Evolutionary conservation across 2,113 vertebrate species (phyloP).

Genomic region (Struthio camelus): DNA sequence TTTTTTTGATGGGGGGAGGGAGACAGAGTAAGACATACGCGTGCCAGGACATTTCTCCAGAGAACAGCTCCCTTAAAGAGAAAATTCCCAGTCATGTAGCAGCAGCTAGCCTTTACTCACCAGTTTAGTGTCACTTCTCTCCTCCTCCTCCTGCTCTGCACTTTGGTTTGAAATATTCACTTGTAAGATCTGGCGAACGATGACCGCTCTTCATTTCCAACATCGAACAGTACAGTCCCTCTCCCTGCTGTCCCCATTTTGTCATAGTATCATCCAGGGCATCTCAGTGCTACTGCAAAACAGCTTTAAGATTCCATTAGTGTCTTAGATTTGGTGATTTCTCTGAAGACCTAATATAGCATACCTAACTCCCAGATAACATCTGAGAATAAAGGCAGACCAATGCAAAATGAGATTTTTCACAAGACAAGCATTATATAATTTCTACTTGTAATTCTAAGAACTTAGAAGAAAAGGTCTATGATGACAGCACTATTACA

Average conservation of each 20-base stretch:
- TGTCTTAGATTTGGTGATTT: neutral
- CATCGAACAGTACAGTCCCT: neutral
- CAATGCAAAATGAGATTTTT: neutral
- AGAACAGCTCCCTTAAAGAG: neutral
- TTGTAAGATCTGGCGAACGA: neutral
- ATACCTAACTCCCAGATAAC: neutral
- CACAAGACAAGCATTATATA: neutral
- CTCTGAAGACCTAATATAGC: neutral
- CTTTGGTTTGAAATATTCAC: neutral
- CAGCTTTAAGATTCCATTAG: neutral
- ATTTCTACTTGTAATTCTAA: neutral
- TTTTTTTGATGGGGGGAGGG: neutral
- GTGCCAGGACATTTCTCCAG: neutral
- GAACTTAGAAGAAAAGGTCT: neutral
- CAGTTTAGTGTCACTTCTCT: neutral
- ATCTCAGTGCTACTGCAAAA: neutral
- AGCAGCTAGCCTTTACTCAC: neutral
- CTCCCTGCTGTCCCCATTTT: neutral
- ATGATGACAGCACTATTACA: neutral
- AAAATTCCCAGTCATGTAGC: neutral
- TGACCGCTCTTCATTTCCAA: neutral
- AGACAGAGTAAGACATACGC: neutral
- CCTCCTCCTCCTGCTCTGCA: neutral
- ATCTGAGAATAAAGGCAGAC: neutral
- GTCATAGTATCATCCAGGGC: rapidly evolving